phyloP scores from a whole-genome alignment of 2,113 vertebrate genomes.

The Turnix velox region DNA sequence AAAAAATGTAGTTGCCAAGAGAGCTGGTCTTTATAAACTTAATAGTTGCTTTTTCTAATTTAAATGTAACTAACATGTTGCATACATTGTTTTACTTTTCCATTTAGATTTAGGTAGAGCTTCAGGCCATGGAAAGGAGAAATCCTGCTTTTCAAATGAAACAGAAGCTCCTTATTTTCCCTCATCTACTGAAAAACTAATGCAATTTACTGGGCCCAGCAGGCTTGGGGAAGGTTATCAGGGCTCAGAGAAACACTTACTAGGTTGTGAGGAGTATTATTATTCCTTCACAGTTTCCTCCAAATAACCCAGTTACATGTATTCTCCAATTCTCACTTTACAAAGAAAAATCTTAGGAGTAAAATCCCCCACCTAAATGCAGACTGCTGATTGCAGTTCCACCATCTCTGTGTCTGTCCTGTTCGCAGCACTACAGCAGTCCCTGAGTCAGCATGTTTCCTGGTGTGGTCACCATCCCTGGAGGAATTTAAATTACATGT shows the following conservation, averaged over 20 bases:
- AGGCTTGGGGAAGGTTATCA: background rate
- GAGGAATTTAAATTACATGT: background rate
- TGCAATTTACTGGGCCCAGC: background rate
- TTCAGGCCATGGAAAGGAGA: background rate
- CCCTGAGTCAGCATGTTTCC: background rate
- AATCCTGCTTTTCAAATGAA: background rate
- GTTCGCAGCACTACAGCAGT: no score
- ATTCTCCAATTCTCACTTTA: background rate
- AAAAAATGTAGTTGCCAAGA: background rate
- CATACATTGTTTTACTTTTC: background rate
- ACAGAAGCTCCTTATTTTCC: background rate
- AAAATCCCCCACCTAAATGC: background rate
- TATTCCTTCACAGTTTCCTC: background rate
- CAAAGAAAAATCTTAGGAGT: background rate
- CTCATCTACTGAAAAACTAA: background rate
- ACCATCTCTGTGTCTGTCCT: background rate
- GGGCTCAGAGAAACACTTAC: background rate
- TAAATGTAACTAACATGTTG: background rate
- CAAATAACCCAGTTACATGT: background rate
- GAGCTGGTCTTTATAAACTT: background rate
- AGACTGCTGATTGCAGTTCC: background rate
- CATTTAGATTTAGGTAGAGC: background rate
- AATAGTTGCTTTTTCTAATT: background rate
- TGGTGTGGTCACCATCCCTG: background rate
- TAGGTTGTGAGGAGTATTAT: background rate